Evolutionary conservation across 2,113 vertebrate species (phyloP).

Genomic region (Ornithorhynchus anatinus): DNA sequence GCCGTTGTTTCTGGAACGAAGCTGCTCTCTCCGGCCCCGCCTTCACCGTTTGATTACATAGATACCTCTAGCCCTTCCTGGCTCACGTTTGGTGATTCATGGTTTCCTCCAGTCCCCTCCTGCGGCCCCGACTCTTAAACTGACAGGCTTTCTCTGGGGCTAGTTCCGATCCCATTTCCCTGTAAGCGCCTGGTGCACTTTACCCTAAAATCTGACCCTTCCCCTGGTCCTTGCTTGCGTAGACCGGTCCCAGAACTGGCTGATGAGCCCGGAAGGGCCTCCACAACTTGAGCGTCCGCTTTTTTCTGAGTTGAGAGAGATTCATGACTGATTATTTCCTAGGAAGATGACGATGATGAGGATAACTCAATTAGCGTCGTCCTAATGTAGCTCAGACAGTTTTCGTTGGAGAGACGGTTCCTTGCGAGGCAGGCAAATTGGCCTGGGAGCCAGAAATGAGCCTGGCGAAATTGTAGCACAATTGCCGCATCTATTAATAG

Average conservation of each 20-base stretch:
- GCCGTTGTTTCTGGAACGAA: neutral
- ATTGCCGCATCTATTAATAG: fast-evolving
- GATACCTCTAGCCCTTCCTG: neutral
- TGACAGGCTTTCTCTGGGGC: fast-evolving
- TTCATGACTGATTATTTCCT: too few species aligned
- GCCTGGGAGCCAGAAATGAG: neutral
- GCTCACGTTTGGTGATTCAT: neutral
- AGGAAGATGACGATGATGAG: too few species aligned
- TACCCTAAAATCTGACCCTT: neutral
- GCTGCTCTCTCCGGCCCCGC: neutral
- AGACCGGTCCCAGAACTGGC: too few species aligned
- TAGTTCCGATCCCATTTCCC: neutral
- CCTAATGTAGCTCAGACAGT: too few species aligned
- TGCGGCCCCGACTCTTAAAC: fast-evolving
- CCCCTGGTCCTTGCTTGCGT: too few species aligned
- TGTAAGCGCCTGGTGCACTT: neutral
- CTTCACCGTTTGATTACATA: neutral
- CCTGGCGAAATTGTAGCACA: neutral
- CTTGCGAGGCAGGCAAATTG: neutral
- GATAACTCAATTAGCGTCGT: too few species aligned
- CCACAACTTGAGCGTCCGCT: too few species aligned
- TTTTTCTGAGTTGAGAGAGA: too few species aligned
- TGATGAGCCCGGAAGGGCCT: too few species aligned
- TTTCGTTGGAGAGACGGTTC: neutral
- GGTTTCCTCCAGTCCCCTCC: neutral